Evolutionary conservation across 1,140 invertebrate genomes (phyloP).

Genomic region (Saxidomus purpurata): DNA sequence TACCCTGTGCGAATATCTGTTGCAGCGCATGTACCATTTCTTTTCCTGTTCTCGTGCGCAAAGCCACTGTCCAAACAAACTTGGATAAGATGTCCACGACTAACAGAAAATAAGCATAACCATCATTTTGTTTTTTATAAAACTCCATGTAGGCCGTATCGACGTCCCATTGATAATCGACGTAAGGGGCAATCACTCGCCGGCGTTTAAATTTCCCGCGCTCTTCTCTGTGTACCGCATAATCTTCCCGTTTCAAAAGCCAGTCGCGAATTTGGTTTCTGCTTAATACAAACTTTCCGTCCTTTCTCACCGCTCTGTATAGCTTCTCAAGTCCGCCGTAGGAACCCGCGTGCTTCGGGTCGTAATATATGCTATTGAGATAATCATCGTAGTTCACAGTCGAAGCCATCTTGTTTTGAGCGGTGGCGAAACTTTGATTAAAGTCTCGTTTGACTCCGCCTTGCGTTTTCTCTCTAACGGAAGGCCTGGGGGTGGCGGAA

Average conservation of each 20-base stretch:
- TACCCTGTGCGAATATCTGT: too few species aligned
- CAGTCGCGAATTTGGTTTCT: slow-evolving; percentile 37
- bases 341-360: slow-evolving; percentile 22
- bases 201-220: slow-evolving; percentile 18
- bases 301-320: slow-evolving; percentile 34
- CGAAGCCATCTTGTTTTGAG: slow-evolving; percentile 36
- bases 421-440: not conserved
- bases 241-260: slow-evolving; percentile 59
- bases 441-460: too few species aligned
- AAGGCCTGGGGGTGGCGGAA: slow-evolving; percentile 33
- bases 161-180: slow-evolving; percentile 52
- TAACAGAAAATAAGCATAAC: slow-evolving; percentile 44
- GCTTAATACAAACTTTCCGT: slow-evolving; percentile 35
- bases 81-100: slow-evolving; percentile 29
- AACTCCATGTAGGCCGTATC: slow-evolving; percentile 49
- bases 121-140: slow-evolving; percentile 46
- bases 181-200: slow-evolving; percentile 1
- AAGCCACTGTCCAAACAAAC: slow-evolving; percentile 18
- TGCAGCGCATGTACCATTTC: slow-evolving; percentile 21
- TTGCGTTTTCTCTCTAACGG: slow-evolving; percentile 21
- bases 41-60: not conserved
- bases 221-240: slow-evolving; percentile 32
- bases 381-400: slow-evolving; percentile 36
- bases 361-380: slow-evolving; percentile 37
- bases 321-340: slow-evolving; percentile 22